Conservation (phyloP, 1,140 invertebrate species). For the Euura saliciscinereae region DNA sequence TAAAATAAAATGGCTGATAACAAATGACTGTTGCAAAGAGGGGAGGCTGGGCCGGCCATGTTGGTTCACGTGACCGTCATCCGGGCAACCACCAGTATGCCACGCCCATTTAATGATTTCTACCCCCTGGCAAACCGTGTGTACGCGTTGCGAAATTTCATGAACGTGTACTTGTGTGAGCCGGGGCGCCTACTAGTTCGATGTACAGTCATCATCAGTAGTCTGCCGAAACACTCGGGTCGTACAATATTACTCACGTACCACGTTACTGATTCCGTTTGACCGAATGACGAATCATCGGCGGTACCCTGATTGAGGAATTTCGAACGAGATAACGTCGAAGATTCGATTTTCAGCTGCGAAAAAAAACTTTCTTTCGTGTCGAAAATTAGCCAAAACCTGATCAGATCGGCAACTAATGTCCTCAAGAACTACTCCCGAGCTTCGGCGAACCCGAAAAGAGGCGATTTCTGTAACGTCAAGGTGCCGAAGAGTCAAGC, state of each 20-base stretch:
- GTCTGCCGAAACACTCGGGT: constrained; percentile 42
- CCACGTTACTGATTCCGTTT: no score
- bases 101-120: constrained; percentile 64
- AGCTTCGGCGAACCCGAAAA: constrained; percentile 31
- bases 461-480: no score
- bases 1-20: constrained; percentile 64
- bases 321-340: no score
- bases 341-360: no score
- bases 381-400: no score
- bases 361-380: no score
- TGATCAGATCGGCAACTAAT: no score
- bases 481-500: not conserved
- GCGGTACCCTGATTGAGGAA: no score
- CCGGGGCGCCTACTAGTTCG: constrained; percentile 23
- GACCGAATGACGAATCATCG: no score
- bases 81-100: constrained; percentile 59
- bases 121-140: constrained; percentile 54
- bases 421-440: no score
- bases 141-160: constrained; percentile 42
- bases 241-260: constrained; percentile 23
- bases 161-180: constrained; percentile 18
- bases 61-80: constrained; percentile 63
- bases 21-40: constrained; percentile 60
- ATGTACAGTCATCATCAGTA: constrained; percentile 59
- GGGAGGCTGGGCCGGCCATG: constrained; percentile 53